Evolutionary conservation across 2,888 invertebrate species (phyloP).

Genomic region (Melinaea menophilus): DNA sequence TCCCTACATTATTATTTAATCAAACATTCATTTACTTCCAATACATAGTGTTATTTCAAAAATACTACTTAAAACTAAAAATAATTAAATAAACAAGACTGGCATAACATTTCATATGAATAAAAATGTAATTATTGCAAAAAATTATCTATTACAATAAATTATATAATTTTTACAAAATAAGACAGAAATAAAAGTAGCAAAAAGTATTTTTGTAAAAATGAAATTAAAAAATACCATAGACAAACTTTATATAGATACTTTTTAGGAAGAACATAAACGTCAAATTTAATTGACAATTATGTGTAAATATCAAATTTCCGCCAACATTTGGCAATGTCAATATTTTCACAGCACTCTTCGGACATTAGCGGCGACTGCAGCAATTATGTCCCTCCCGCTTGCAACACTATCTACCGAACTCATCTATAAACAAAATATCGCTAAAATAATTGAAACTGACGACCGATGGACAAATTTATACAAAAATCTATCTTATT

Average conservation of each 20-base stretch:
- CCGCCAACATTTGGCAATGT: constrained; percentile 21
- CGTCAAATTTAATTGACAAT: constrained; percentile 6
- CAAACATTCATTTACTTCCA: too few relatives aligned
- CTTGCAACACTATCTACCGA: constrained; percentile 18
- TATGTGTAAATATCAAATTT: constrained; percentile 16
- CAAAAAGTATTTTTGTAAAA: too few relatives aligned
- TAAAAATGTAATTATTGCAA: too few relatives aligned
- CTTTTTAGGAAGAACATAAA: background rate
- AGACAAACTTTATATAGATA: background rate
- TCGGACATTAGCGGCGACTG: constrained; percentile 19
- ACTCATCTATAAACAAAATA: constrained; percentile 22
- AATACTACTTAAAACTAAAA: too few relatives aligned
- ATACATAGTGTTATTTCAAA: too few relatives aligned
- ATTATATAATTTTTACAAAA: too few relatives aligned
- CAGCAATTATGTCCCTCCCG: constrained; percentile 16
- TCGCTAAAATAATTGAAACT: constrained; percentile 21
- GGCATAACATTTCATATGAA: too few relatives aligned
- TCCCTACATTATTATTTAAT: too few relatives aligned
- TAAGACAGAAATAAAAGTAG: too few relatives aligned
- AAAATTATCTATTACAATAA: too few relatives aligned
- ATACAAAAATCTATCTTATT: constrained; percentile 4
- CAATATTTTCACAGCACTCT: constrained; percentile 28
- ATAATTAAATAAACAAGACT: too few relatives aligned
- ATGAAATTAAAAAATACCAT: too few relatives aligned
- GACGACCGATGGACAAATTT: background rate